phyloP scores from a whole-genome alignment of 2,113 vertebrate species.

The Pelecanus crispus region DNA sequence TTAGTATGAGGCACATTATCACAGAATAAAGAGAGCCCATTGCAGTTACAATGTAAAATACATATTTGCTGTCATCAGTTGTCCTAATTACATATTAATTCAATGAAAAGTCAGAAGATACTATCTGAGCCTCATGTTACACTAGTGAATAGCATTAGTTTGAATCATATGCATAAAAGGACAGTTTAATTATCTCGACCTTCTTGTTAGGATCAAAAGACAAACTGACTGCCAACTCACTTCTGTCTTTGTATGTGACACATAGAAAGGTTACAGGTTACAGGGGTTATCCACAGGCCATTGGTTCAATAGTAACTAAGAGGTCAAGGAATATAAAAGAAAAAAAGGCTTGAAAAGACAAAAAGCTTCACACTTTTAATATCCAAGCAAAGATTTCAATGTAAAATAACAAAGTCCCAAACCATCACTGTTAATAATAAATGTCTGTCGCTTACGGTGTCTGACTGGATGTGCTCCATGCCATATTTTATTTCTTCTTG shows the following conservation, averaged over 20 bases:
- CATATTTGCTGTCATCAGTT: neutral
- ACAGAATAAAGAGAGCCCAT: neutral
- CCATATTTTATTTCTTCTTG: neutral
- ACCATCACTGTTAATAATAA: neutral
- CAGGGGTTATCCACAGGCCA: neutral
- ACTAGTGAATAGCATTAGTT: neutral
- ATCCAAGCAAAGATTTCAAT: neutral
- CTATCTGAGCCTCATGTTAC: neutral
- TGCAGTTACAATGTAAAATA: neutral
- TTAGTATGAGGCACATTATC: neutral
- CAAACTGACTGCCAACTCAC: neutral
- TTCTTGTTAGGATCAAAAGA: neutral
- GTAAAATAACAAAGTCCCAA: neutral
- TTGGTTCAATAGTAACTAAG: neutral
- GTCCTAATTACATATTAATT: neutral
- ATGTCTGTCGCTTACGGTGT: neutral
- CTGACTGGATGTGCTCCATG: neutral
- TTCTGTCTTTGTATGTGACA: neutral
- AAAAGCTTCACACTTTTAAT: neutral
- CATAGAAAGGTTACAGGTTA: neutral
- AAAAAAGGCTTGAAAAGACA: neutral
- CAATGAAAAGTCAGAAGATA: neutral
- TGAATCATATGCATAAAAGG: neutral
- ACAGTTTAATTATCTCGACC: neutral
- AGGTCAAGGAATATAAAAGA: neutral